Evolutionary conservation across 1,140 invertebrate species (phyloP).

Genomic region (Drosophila bocki): DNA sequence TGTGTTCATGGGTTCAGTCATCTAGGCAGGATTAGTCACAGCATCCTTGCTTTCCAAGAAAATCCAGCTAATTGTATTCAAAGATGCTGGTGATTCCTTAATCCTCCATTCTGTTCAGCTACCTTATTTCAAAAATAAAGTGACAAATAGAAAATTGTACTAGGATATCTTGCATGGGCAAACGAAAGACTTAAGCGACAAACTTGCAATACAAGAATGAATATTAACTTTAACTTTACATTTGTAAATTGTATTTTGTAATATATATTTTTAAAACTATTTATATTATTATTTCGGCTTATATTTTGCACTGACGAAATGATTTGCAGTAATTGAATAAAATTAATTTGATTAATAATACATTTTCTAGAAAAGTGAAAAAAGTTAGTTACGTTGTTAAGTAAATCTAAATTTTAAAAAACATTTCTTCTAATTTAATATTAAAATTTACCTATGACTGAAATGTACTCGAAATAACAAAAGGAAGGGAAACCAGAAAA

Average conservation of each 20-base stretch:
- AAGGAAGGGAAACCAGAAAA: not conserved
- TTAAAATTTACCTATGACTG: no score
- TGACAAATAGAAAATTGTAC: not conserved
- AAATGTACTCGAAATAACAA: not conserved
- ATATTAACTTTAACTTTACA: not conserved
- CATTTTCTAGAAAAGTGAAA: no score
- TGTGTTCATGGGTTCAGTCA: conserved; percentile 47
- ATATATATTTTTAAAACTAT: no score
- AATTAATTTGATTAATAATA: no score
- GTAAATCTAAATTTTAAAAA: no score
- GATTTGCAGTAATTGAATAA: no score
- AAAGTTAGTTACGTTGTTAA: no score
- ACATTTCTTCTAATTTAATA: no score
- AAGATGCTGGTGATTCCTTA: conserved; percentile 34
- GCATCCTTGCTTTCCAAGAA: conserved; percentile 49
- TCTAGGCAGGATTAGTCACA: conserved; percentile 45
- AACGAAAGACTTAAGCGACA: conserved; percentile 17
- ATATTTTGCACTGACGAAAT: no score
- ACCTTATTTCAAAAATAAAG: conserved; percentile 51
- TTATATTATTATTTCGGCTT: no score
- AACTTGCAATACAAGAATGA: not conserved
- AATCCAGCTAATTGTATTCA: conserved; percentile 39
- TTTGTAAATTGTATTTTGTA: not conserved
- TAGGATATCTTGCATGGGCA: no score
- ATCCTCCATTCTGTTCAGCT: not conserved